Conservation (phyloP, 2,113 vertebrate genomes). For the Phodopus roborovskii region DNA sequence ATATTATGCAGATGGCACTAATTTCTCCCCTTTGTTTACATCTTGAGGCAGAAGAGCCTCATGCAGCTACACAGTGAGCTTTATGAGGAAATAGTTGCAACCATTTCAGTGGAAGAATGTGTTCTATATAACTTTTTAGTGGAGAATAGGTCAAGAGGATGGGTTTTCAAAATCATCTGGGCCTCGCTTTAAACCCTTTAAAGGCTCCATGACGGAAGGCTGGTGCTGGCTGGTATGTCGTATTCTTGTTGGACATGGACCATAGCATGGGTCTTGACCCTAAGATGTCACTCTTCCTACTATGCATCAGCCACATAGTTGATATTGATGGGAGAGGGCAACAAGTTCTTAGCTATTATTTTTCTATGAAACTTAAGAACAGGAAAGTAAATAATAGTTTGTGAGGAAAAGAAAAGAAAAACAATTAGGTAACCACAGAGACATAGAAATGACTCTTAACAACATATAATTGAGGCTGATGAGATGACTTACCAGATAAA, state of each 20-base stretch:
- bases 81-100: conserved; percentile 71
- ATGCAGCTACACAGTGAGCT: conserved; percentile 75
- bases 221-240: not conserved
- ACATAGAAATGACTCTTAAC: conserved; percentile 28
- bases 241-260: not conserved
- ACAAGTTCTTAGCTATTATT: not conserved
- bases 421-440: not conserved
- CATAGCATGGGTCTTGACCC: not conserved
- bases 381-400: not conserved
- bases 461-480: not conserved
- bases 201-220: not conserved
- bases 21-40: conserved; percentile 81
- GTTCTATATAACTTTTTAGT: conserved; percentile 83
- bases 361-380: not conserved
- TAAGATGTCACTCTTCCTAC: not conserved
- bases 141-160: conserved; percentile 79
- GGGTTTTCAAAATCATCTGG: conserved; percentile 79
- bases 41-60: conserved; percentile 80
- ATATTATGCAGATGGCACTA: conserved; percentile 84
- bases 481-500: not conserved
- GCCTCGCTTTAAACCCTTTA: conserved; percentile 77
- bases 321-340: not conserved
- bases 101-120: conserved; percentile 79
- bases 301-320: not conserved
- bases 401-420: not conserved